Percentiles rank a stretch among this genome's conserved stretches.
Conservation (phyloP, 2,797 vertebrate species). For the Hypotaenidia okinawae region DNA sequence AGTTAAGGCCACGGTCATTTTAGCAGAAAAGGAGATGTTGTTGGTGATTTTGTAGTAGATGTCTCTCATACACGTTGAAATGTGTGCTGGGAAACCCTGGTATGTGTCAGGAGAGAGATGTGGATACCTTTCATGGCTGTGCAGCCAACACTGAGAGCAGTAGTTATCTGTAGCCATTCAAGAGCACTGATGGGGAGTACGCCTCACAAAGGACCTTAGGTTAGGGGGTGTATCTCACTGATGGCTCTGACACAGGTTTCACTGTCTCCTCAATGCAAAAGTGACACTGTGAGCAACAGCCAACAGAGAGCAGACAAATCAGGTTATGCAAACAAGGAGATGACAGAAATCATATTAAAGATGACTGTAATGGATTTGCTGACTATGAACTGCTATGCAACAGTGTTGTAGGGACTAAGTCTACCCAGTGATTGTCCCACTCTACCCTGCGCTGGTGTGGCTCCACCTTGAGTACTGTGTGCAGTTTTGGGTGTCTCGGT, state of each 20-base stretch:
- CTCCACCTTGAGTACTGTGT: too few relatives aligned
- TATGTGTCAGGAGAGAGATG: background rate
- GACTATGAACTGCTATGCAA: background rate
- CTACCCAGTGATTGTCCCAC: background rate
- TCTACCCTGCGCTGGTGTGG: too few relatives aligned
- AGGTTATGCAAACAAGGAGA: background rate
- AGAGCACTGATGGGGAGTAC: background rate
- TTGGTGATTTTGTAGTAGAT: background rate
- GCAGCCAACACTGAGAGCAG: background rate
- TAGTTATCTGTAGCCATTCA: background rate
- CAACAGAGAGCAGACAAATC: background rate
- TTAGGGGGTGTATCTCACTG: accelerated
- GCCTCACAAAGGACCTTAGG: accelerated
- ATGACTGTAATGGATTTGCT: background rate
- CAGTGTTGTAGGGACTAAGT: background rate
- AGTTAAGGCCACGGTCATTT: background rate
- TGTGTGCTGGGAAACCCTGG: background rate
- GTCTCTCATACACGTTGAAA: background rate
- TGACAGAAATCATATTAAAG: background rate
- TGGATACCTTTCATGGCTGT: background rate
- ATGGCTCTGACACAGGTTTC: background rate
- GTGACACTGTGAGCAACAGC: background rate
- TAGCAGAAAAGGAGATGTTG: background rate
- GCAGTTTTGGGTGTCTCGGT: too few relatives aligned
- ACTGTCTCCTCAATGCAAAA: background rate